Base-by-base conservation (phyloP, 2,113 vertebrate species). In the Chloebia gouldiae region DNA sequence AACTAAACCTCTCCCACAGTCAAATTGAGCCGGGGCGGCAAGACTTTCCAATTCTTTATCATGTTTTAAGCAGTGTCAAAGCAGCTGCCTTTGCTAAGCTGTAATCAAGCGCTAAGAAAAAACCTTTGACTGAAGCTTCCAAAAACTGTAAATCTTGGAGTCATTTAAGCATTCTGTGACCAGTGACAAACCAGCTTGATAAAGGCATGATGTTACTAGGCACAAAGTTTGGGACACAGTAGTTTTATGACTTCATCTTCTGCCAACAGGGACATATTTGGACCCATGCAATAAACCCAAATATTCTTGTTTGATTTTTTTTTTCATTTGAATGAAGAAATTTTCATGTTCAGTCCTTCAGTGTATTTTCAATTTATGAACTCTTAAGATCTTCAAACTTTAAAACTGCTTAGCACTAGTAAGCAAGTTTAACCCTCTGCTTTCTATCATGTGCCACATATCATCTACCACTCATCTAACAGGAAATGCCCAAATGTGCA, bases 281-380 rank as follows among this genome's bases (percentile, higher is more conserved):
- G 33, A 53, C 11, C 11, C 54, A 77, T 83, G 27, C 14, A 86
- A 76, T 23, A 96, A 80, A 77, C 5, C 4, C 13, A 60, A 35
- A 25, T 11, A 13, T 53, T 39, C 1, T 53, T 31, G 8, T 37
- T 22, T 30, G 1, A 11, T 12, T 40, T 57, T 37, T 37, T 42
- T 59, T 35, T 40, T 13, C 3, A 37, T 63, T 33, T 65, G 18
- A 70, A 49, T 51, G 4, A 71, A 24, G 9, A 84, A 24, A 76
- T 59, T 60, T 79, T 64, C 53, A 40, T 30, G 11, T 44, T 83
- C 22, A 18, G 80, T 80, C 6, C 50, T 73, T 61, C 20, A 57
- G 22, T 13, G 1, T 33, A 35, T 53, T 31, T 90, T 86, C 0
- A 0, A 57, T 15, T 76, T 23, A 90, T 2, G 4, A 82, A 72